These are phyloP conservation scores for Petrophora chlorosata DNA, from an alignment of 2,888 invertebrate species.

Conservation along the genomic window DNA sequence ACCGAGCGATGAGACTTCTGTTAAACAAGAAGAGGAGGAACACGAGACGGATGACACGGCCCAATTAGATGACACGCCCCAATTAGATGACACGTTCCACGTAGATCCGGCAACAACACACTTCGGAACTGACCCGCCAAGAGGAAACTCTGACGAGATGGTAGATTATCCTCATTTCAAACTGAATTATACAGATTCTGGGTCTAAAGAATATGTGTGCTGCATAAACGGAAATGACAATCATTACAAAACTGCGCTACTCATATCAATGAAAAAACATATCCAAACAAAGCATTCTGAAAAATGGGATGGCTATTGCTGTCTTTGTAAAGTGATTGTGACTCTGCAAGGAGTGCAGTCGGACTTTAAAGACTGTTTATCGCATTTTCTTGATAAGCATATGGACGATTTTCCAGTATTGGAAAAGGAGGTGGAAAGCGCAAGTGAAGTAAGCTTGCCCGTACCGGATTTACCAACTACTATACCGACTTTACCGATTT, in stretches of 20 bases:
- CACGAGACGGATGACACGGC: constrained; percentile 30
- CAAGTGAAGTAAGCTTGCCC: constrained; percentile 20
- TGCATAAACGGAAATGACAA: constrained; percentile 64
- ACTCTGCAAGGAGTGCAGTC: constrained; percentile 62
- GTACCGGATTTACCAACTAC: constrained; percentile 16
- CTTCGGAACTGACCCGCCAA: constrained; percentile 3
- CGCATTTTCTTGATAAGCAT: constrained; percentile 72
- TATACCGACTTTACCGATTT: neutral
- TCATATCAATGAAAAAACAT: constrained; percentile 76
- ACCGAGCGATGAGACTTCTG: constrained; percentile 24
- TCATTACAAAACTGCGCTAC: constrained; percentile 67
- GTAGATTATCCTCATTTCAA: constrained; percentile 66
- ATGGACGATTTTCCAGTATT: constrained; percentile 67
- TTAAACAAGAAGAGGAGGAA: constrained; percentile 37
- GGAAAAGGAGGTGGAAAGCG: constrained; percentile 38
- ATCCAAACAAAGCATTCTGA: constrained; percentile 68
- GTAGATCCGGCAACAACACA: constrained; percentile 12
- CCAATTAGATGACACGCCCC: constrained; percentile 29
- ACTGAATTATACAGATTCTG: constrained; percentile 51
- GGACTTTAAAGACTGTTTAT: constrained; percentile 65
- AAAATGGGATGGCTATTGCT: constrained; percentile 83
- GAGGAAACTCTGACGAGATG: constrained; percentile 40
- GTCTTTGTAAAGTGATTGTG: constrained; percentile 74
- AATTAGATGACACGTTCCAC: constrained; percentile 23
- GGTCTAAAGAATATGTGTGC: constrained; percentile 69